A percentile compares a stretch with the other conserved stretches of the same genome.
These are phyloP conservation scores for Bombus sylvicola DNA, from an alignment of 1,140 invertebrate genomes.

Conservation along the genomic window DNA sequence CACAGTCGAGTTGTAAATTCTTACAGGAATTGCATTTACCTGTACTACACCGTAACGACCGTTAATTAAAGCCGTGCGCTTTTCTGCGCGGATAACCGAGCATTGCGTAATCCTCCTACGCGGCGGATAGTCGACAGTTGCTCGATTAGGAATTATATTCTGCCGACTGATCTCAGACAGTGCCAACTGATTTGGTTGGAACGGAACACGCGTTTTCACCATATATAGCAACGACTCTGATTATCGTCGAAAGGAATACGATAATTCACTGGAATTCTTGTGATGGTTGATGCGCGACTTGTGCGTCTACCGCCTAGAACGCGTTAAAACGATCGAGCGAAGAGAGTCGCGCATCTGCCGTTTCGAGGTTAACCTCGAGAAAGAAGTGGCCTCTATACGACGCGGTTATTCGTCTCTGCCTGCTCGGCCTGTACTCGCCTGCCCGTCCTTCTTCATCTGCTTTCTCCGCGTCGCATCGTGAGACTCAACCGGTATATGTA, in stretches of 20 bases:
- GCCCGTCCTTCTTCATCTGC: background rate
- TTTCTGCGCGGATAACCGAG: slow-evolving; percentile 10
- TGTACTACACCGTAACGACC: slow-evolving; percentile 46
- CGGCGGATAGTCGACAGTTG: background rate
- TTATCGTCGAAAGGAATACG: background rate
- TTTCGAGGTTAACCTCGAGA: slow-evolving; percentile 35
- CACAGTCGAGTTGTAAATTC: slow-evolving; percentile 62
- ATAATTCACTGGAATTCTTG: background rate
- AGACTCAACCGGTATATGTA: background rate
- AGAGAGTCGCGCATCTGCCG: background rate
- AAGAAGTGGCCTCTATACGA: slow-evolving; percentile 15
- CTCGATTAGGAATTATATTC: slow-evolving; percentile 10
- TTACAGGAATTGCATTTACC: slow-evolving; percentile 58
- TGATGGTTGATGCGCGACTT: too few relatives aligned
- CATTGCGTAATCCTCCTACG: slow-evolving; percentile 53
- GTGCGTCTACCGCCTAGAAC: background rate
- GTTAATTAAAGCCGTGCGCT: slow-evolving; percentile 61
- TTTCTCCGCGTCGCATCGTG: background rate
- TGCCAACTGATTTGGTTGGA: slow-evolving; percentile 2
- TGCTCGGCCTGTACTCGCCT: background rate
- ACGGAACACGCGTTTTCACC: background rate
- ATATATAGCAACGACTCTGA: slow-evolving; percentile 17
- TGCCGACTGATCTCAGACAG: too few relatives aligned
- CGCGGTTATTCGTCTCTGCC: slow-evolving; percentile 21
- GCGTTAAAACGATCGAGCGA: background rate